phyloP scores from a whole-genome alignment of 1,140 invertebrate species.

The Caerostris darwini region DNA sequence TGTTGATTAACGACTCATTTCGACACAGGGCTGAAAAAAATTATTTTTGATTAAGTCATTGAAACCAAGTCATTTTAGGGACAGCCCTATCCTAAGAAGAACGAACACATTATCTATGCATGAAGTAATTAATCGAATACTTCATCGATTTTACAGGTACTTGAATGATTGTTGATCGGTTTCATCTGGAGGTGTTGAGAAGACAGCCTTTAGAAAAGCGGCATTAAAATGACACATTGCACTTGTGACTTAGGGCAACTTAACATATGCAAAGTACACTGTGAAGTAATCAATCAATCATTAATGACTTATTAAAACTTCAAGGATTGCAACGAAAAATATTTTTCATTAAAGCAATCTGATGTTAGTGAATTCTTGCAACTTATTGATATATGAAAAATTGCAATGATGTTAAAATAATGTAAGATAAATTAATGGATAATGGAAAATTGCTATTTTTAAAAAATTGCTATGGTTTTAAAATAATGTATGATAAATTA shows the following conservation, averaged over 20 bases:
- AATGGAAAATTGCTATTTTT: no score
- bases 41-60: background rate
- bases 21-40: background rate
- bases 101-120: background rate
- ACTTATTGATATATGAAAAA: no score
- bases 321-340: background rate
- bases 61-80: slow-evolving; percentile 26
- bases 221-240: background rate
- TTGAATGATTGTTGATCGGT: slow-evolving; percentile 13
- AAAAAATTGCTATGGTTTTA: no score
- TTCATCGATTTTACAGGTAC: background rate
- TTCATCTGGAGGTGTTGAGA: slow-evolving; percentile 29
- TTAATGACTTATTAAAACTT: background rate
- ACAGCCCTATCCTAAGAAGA: slow-evolving; percentile 3
- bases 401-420: no score
- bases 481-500: no score
- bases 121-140: slow-evolving; percentile 37
- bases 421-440: no score
- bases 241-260: background rate
- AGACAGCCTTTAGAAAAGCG: background rate
- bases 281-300: background rate
- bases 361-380: no score
- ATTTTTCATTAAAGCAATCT: background rate
- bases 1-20: slow-evolving; percentile 29
- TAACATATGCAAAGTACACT: background rate